These are phyloP conservation scores for Drosophila falleni DNA, from an alignment of 2,888 invertebrate species.

Conservation along the genomic window DNA sequence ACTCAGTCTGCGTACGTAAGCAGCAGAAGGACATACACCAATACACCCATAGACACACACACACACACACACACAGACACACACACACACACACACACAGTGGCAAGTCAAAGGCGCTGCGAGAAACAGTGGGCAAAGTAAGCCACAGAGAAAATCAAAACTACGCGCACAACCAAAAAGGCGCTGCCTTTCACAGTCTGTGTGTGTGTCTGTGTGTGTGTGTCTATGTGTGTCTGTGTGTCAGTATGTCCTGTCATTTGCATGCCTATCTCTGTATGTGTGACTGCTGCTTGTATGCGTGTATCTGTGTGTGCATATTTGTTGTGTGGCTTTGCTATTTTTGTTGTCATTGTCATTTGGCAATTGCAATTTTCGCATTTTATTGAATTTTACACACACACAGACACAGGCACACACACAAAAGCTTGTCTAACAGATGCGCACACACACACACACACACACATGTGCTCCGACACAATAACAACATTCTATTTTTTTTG, in stretches of 20 bases:
- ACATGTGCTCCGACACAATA: slow-evolving; percentile 66
- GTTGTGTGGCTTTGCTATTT: slow-evolving; percentile 39
- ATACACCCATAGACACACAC: slow-evolving; percentile 32
- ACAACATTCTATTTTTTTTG: slow-evolving; percentile 69
- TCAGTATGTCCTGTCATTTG: slow-evolving; percentile 59
- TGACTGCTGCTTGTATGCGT: slow-evolving; percentile 22
- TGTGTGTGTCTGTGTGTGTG: slow-evolving; percentile 31
- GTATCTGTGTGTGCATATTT: slow-evolving; percentile 40
- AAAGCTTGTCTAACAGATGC: slow-evolving; percentile 62
- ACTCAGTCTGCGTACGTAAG: slow-evolving; percentile 82
- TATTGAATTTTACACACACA: slow-evolving; percentile 78
- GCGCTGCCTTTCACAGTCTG: slow-evolving; percentile 52
- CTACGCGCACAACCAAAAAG: slow-evolving; percentile 76
- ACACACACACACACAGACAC: slow-evolving; percentile 10
- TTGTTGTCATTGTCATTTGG: slow-evolving; percentile 72
- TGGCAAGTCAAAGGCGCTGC: slow-evolving; percentile 58
- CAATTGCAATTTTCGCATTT: slow-evolving; percentile 79
- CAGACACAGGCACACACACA: slow-evolving; percentile 35
- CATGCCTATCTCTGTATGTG: slow-evolving; percentile 39
- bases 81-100: slow-evolving; percentile 39
- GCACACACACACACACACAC: slow-evolving; percentile 42
- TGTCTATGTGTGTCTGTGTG: slow-evolving; percentile 25
- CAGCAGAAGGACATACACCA: slow-evolving; percentile 78
- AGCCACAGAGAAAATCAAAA: slow-evolving; percentile 81
- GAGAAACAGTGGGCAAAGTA: slow-evolving; percentile 69